A percentile compares a stretch with the other conserved stretches of the same genome.
These are phyloP conservation scores for Callocephalon fimbriatum DNA, from an alignment of 2,113 vertebrate species.

Conservation along the genomic window DNA sequence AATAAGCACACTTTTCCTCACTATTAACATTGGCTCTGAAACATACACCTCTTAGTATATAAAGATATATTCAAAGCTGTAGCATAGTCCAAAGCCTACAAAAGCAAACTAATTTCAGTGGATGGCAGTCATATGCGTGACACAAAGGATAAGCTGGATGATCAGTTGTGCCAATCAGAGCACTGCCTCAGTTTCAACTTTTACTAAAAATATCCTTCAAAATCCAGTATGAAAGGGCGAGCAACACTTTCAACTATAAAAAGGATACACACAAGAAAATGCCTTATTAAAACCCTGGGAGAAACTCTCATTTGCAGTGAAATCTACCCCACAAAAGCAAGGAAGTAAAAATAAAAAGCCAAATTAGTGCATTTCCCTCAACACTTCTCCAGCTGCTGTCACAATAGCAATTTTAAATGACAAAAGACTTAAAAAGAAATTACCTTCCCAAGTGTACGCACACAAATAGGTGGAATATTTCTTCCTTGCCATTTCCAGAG, in stretches of 20 bases:
- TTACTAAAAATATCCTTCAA: not conserved
- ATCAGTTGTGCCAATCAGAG: not conserved
- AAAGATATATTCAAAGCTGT: not conserved
- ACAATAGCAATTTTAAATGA: conserved; percentile 1
- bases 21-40: not conserved
- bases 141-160: not conserved
- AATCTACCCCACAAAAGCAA: not conserved
- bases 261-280: not conserved
- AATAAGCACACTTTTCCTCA: not conserved
- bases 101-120: not conserved
- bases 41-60: not conserved
- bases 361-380: not conserved
- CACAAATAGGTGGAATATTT: not conserved
- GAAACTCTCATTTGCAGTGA: not conserved
- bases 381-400: not conserved
- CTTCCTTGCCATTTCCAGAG: not conserved
- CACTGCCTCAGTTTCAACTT: not conserved
- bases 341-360: not conserved
- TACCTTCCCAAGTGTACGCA: not conserved
- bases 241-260: not conserved
- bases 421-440: not conserved
- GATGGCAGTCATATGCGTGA: not conserved
- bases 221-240: not conserved
- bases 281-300: not conserved
- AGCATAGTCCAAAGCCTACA: not conserved